phyloP scores from a whole-genome alignment of 2,888 invertebrate genomes.

The Rutpela maculata region DNA sequence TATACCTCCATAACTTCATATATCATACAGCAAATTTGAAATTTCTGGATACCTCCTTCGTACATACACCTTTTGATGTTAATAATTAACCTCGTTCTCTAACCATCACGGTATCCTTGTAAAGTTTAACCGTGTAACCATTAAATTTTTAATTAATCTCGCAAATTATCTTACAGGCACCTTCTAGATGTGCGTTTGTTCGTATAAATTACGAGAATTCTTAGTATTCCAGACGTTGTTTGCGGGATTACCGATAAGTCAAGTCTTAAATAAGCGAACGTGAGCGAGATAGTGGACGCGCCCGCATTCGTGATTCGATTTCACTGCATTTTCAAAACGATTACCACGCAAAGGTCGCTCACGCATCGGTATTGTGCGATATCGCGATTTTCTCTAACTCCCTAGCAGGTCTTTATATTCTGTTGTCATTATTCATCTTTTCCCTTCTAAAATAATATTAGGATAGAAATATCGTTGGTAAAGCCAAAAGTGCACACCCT shows the following conservation, averaged over 20 bases:
- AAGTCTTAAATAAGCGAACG: conserved; percentile 19
- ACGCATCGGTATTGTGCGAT: background rate
- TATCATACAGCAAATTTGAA: background rate
- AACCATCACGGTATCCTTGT: background rate
- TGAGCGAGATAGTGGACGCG: conserved; percentile 9
- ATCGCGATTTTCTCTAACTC: background rate
- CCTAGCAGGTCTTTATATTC: background rate
- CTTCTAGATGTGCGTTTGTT: background rate
- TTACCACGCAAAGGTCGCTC: background rate
- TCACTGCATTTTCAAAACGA: background rate
- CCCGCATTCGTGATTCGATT: conserved; percentile 3
- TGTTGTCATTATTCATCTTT: too few species aligned
- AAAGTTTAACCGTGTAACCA: background rate
- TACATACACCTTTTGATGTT: background rate
- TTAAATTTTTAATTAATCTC: background rate
- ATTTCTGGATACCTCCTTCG: background rate
- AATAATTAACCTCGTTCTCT: background rate
- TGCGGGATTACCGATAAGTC: conserved; percentile 14
- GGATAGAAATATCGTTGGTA: too few species aligned
- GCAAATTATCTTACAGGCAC: background rate
- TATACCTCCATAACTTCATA: background rate
- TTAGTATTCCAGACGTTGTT: conserved; percentile 12
- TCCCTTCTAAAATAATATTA: too few species aligned
- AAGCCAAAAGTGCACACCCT: too few species aligned
- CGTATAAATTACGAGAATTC: conserved; percentile 3